Percentiles rank a stretch among this genome's conserved stretches.
Evolutionary conservation across 2,888 invertebrate genomes (phyloP).

Genomic region (Ernsta delagoae): DNA sequence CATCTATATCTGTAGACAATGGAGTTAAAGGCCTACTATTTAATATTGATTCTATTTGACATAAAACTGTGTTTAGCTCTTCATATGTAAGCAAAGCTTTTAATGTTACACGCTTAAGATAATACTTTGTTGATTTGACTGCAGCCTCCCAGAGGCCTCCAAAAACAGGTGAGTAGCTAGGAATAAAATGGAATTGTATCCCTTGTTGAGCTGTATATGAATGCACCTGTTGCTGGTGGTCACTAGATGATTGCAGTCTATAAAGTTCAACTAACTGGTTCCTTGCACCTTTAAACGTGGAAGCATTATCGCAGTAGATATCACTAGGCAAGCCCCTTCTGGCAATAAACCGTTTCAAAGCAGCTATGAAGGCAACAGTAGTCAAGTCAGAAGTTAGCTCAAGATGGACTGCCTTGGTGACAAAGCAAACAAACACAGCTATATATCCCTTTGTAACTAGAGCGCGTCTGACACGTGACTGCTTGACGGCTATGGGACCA

Average conservation of each 20-base stretch:
- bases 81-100: constrained; percentile 37
- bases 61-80: constrained; percentile 33
- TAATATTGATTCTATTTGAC: constrained; percentile 37
- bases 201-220: background rate
- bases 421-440: constrained; percentile 1
- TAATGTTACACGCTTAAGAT: constrained; percentile 31
- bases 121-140: constrained; percentile 17
- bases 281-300: background rate
- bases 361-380: background rate
- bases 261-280: constrained; percentile 5
- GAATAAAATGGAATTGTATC: constrained; percentile 13
- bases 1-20: constrained; percentile 24
- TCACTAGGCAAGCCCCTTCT: constrained; percentile 8
- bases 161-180: constrained; percentile 12
- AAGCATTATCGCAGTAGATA: constrained; percentile 11
- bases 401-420: background rate
- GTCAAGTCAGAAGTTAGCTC: background rate
- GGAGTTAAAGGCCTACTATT: constrained; percentile 37
- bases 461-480: background rate
- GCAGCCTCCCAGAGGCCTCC: constrained; percentile 12
- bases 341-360: background rate
- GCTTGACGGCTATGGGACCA: background rate
- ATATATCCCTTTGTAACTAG: background rate
- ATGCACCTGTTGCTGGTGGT: constrained; percentile 2
- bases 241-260: background rate